Percentiles rank a stretch among this genome's conserved stretches.
phyloP scores from a whole-genome alignment of 2,797 vertebrate genomes.

The Myotis pilosus region DNA sequence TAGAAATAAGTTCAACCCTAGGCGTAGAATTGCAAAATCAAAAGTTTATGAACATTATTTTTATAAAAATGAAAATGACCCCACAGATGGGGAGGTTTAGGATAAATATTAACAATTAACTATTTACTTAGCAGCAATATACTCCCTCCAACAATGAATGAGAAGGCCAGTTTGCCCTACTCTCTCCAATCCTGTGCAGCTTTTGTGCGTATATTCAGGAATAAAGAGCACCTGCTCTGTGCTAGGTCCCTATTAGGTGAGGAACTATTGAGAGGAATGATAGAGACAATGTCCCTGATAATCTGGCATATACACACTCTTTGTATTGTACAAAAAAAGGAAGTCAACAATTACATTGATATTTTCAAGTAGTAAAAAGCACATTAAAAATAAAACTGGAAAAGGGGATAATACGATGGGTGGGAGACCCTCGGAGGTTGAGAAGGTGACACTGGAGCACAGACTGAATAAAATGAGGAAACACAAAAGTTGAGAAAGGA shows the following conservation, averaged over 20 bases:
- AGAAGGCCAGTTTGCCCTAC: not conserved
- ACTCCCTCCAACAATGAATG: not conserved
- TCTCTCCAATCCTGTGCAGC: not conserved
- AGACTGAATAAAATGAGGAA: not conserved
- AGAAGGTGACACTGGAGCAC: not conserved
- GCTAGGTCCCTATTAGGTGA: not conserved
- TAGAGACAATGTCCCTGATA: not conserved
- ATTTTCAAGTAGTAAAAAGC: not conserved
- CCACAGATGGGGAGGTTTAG: not conserved
- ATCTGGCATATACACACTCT: not conserved
- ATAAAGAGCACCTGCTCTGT: not conserved
- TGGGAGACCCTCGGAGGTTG: not conserved
- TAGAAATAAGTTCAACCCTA: not conserved
- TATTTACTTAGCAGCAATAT: not conserved
- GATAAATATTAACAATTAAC: not conserved
- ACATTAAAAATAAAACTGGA: not conserved
- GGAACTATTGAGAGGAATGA: not conserved
- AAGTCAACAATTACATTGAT: not conserved
- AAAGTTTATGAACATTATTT: not conserved
- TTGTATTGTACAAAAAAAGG: not conserved
- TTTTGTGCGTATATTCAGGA: not conserved
- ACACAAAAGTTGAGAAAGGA: not conserved
- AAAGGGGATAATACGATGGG: no score
- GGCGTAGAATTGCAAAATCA: not conserved
- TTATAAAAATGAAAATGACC: not conserved